A percentile compares a stretch with the other conserved stretches of the same genome.
Conservation (phyloP, 2,113 vertebrate genomes). For the Tyrannus savana region DNA sequence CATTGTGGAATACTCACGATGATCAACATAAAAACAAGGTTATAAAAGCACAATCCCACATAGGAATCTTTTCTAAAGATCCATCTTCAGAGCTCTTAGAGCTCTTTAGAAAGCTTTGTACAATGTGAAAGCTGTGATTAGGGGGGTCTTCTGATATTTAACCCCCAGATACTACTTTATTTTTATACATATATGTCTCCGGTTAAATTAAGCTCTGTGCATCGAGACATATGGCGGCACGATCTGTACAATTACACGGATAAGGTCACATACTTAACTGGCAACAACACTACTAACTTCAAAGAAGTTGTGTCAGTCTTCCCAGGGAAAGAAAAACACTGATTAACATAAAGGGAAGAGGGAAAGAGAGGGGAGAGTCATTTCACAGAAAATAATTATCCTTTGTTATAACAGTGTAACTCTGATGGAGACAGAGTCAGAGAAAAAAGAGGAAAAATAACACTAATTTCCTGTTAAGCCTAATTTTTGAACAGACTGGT, state of each 20-base stretch:
- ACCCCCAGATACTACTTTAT: constrained; percentile 48
- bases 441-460: background rate
- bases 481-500: background rate
- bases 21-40: background rate
- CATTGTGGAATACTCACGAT: background rate
- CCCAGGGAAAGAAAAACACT: background rate
- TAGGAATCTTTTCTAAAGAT: background rate
- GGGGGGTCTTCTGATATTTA: constrained; percentile 41
- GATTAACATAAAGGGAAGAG: constrained; percentile 12
- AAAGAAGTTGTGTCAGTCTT: constrained; percentile 57
- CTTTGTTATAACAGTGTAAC: background rate
- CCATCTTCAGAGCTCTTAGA: background rate
- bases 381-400: constrained; percentile 42
- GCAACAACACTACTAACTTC: constrained; percentile 47
- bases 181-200: constrained; percentile 21
- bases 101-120: background rate
- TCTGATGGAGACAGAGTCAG: background rate
- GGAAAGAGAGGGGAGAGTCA: background rate
- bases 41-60: background rate
- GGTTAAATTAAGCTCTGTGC: constrained; percentile 53
- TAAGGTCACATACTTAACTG: constrained; percentile 62
- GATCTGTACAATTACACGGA: constrained; percentile 63
- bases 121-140: constrained; percentile 18
- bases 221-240: constrained; percentile 54
- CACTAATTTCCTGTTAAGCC: background rate